These are phyloP conservation scores for Echinops telfairi DNA, from an alignment of 2,113 vertebrate genomes.

Conservation along the genomic window DNA sequence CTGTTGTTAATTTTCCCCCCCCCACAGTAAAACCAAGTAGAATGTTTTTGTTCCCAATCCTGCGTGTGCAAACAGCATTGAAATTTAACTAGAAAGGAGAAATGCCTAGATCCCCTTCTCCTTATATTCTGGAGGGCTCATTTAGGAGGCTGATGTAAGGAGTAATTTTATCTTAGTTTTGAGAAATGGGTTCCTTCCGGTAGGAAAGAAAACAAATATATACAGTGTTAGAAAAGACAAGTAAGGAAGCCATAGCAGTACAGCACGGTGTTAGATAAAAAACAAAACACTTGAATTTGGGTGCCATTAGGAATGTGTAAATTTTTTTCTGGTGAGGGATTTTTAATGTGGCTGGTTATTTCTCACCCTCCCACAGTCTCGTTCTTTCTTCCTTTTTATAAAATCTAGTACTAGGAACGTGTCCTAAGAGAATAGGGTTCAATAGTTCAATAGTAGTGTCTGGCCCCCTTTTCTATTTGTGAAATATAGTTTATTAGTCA, in stretches of 20 bases:
- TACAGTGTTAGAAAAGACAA: conserved; percentile 15
- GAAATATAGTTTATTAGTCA: conserved; percentile 14
- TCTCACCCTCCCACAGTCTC: background rate
- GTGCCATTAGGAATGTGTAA: conserved; percentile 1
- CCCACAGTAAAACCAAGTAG: conserved; percentile 36
- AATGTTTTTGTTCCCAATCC: conserved; percentile 50
- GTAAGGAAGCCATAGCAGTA: background rate
- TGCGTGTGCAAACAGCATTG: conserved; percentile 54
- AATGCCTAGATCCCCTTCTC: conserved; percentile 59
- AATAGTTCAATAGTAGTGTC: conserved; percentile 56
- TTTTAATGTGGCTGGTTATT: conserved; percentile 62
- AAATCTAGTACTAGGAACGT: conserved; percentile 26
- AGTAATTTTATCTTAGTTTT: conserved; percentile 65
- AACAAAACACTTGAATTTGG: conserved; percentile 13
- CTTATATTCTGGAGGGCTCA: conserved; percentile 46
- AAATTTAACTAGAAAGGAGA: conserved; percentile 71
- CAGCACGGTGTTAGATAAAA: conserved; percentile 12
- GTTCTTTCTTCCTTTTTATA: background rate
- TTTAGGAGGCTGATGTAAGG: conserved; percentile 53
- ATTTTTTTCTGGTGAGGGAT: background rate
- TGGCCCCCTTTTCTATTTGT: conserved; percentile 33
- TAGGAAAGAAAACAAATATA: conserved; percentile 42
- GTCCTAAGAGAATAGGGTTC: conserved; percentile 13
- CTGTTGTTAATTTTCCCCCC: background rate
- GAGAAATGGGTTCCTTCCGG: background rate